Conservation (phyloP, 2,797 vertebrate genomes). For the Prunella strophiata region DNA sequence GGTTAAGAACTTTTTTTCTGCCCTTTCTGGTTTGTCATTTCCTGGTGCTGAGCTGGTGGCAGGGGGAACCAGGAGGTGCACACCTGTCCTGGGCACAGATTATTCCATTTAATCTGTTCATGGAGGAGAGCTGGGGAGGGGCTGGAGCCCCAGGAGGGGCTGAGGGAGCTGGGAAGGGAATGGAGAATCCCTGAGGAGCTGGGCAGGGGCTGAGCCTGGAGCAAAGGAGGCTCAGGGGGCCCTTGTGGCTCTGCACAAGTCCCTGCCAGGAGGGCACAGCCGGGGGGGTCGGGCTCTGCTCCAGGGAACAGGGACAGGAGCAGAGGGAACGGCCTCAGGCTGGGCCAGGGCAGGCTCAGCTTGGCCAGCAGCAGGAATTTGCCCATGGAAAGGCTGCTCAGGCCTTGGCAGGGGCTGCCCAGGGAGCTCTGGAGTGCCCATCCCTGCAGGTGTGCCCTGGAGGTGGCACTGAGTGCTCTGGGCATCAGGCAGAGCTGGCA, state of each 20-base stretch:
- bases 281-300: not conserved
- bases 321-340: not conserved
- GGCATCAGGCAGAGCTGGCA: fast-evolving
- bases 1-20: not conserved
- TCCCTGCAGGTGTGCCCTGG: not conserved
- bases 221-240: not conserved
- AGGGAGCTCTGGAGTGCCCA: not conserved
- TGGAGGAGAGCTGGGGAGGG: not conserved
- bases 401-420: not conserved
- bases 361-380: not conserved
- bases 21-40: not conserved
- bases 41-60: not conserved
- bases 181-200: not conserved
- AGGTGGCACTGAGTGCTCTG: not conserved
- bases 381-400: fast-evolving
- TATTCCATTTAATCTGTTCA: not conserved
- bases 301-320: not conserved
- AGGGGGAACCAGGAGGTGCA: not conserved
- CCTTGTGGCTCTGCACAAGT: not conserved
- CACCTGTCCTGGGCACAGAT: not conserved
- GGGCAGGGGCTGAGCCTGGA: not conserved
- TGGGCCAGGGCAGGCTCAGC: too few relatives aligned
- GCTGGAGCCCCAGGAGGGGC: not conserved
- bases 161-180: not conserved
- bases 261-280: not conserved